Evolutionary conservation across 1,140 invertebrate genomes (phyloP).

Genomic region (Apis dorsata): DNA sequence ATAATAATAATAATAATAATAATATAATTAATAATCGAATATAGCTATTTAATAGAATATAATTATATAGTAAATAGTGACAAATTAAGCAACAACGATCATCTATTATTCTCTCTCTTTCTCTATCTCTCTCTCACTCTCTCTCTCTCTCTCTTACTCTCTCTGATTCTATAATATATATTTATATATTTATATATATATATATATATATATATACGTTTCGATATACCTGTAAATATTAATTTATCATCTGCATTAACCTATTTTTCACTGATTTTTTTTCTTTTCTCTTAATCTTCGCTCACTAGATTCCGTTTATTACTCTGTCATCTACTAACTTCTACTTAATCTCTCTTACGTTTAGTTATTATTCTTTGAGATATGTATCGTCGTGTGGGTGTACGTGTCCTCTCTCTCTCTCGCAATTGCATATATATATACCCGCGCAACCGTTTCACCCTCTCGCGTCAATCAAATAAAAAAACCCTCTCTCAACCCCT

Average conservation of each 20-base stretch:
- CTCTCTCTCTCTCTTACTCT: background rate
- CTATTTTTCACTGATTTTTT: background rate
- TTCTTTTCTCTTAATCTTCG: slow-evolving; percentile 21
- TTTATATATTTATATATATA: slow-evolving; percentile 52
- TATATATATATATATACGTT: slow-evolving; percentile 43
- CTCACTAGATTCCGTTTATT: slow-evolving; percentile 20
- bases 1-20: slow-evolving; percentile 47
- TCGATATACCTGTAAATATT: slow-evolving; percentile 58
- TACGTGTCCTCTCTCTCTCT: slow-evolving; percentile 48
- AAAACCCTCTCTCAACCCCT: background rate
- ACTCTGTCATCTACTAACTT: slow-evolving; percentile 61
- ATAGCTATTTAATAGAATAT: slow-evolving; percentile 79
- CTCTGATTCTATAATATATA: slow-evolving; percentile 45
- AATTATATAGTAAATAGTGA: slow-evolving; percentile 78
- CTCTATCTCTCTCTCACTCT: slow-evolving; percentile 17
- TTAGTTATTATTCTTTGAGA: slow-evolving; percentile 81
- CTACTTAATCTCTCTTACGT: slow-evolving; percentile 74
- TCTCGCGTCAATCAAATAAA: slow-evolving; percentile 3
- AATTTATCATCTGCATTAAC: slow-evolving; percentile 54
- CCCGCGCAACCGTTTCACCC: slow-evolving; percentile 26
- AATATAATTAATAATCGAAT: slow-evolving; percentile 73
- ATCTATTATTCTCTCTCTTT: slow-evolving; percentile 59
- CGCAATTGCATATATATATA: slow-evolving; percentile 16
- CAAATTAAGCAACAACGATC: slow-evolving; percentile 80
- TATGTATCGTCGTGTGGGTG: slow-evolving; percentile 79